phyloP scores from a whole-genome alignment of 2,797 vertebrate species.

The Fratercula arctica region DNA sequence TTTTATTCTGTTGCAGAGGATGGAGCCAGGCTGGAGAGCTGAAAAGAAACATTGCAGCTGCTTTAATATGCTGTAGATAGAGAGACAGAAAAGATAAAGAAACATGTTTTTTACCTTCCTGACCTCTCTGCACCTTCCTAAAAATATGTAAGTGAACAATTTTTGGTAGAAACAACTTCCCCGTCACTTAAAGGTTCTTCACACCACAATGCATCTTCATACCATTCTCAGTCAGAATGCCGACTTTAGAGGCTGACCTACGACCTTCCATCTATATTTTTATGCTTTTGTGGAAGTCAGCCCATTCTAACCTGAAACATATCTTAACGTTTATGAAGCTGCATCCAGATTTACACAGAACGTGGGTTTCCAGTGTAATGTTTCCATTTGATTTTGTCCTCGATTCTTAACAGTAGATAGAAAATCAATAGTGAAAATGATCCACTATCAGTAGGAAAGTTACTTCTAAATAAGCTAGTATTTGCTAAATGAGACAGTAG shows the following conservation, averaged over 20 bases:
- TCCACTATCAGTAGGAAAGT: neutral
- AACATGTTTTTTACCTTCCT: neutral
- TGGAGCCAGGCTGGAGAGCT: neutral
- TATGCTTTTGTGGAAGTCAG: neutral
- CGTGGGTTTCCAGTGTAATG: neutral
- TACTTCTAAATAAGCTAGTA: neutral
- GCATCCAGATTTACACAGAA: neutral
- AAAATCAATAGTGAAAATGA: neutral
- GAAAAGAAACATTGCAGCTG: neutral
- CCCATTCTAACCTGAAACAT: neutral
- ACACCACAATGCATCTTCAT: neutral
- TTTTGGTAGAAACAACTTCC: slow-evolving; percentile 28
- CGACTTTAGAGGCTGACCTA: neutral
- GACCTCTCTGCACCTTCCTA: neutral
- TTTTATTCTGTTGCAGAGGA: neutral
- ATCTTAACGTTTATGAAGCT: neutral
- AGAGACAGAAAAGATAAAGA: neutral
- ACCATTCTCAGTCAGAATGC: neutral
- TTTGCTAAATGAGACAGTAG: neutral
- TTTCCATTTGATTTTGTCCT: neutral
- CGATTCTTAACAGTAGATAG: neutral
- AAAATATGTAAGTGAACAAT: neutral
- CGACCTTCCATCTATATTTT: neutral
- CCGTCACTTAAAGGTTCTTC: neutral
- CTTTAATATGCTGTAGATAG: neutral